Conservation (phyloP, 2,113 vertebrate species). For the Amblyopsis rosae region DNA sequence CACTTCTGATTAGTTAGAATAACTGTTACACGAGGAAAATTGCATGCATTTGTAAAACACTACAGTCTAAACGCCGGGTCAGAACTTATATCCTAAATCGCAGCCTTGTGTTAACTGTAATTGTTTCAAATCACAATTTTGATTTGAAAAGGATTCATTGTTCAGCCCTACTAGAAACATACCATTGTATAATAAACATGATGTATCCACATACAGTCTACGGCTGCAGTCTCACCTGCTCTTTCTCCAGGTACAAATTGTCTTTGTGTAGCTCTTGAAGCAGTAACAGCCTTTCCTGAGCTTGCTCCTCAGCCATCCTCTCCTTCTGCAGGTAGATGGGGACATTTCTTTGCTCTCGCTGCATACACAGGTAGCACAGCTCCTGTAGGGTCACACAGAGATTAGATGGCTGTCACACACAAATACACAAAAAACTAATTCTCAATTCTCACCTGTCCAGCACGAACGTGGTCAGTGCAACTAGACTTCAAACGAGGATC, state of each 20-base stretch:
- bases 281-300: conserved; percentile 69
- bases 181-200: not conserved
- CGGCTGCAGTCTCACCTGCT: conserved; percentile 57
- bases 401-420: not conserved
- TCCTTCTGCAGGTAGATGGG: conserved; percentile 66
- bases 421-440: not conserved
- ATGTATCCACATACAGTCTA: not conserved
- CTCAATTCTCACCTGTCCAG: conserved; percentile 78
- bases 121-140: too few species aligned
- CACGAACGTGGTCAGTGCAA: conserved; percentile 74
- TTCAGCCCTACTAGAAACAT: not conserved
- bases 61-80: too few species aligned
- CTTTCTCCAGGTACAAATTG: conserved; percentile 60
- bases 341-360: conserved; percentile 75
- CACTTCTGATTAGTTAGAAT: too few species aligned
- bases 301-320: conserved; percentile 63
- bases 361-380: conserved; percentile 84
- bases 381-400: conserved; percentile 66
- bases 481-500: not conserved
- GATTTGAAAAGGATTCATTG: too few species aligned
- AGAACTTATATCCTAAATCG: too few species aligned
- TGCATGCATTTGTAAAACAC: too few species aligned
- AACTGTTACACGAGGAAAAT: too few species aligned
- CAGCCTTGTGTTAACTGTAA: too few species aligned
- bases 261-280: conserved; percentile 73